phyloP scores from a whole-genome alignment of 2,888 invertebrate species.

The Caradrina kadenii region DNA sequence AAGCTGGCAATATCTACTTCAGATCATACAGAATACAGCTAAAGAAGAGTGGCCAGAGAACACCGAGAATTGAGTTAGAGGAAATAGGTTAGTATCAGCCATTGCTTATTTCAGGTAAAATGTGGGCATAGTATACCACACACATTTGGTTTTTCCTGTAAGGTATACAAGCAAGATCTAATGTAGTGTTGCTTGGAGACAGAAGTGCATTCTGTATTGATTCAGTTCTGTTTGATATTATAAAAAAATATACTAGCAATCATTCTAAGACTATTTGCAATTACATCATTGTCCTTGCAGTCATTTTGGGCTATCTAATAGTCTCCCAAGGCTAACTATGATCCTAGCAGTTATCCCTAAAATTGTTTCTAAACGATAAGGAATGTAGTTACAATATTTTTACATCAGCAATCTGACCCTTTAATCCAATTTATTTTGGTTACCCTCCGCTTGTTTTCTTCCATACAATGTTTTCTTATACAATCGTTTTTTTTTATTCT shows the following conservation, averaged over 20 bases:
- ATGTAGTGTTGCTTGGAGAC: too few species aligned
- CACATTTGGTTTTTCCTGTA: too few species aligned
- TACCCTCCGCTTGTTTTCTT: neutral
- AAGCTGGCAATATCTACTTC: constrained; percentile 94
- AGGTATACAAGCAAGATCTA: too few species aligned
- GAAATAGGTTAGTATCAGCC: constrained; percentile 92
- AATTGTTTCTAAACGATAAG: neutral
- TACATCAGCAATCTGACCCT: too few species aligned
- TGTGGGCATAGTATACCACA: too few species aligned
- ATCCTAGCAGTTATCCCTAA: neutral
- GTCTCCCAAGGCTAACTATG: too few species aligned
- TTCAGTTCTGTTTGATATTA: too few species aligned
- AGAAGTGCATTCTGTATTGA: too few species aligned
- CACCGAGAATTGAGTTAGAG: constrained; percentile 97
- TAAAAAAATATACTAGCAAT: too few species aligned
- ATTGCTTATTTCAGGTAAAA: neutral
- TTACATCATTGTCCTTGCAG: neutral
- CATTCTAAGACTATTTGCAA: too few species aligned
- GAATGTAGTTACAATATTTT: neutral
- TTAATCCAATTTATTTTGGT: too few species aligned
- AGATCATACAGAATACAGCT: constrained; percentile 95
- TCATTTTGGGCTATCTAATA: neutral
- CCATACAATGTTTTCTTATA: neutral
- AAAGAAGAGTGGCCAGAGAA: constrained; percentile 97
- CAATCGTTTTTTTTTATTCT: constrained; percentile 63